A percentile compares a stretch with the other conserved stretches of the same genome.
phyloP scores from a whole-genome alignment of 2,113 vertebrate species.

The Galeopterus variegatus region DNA sequence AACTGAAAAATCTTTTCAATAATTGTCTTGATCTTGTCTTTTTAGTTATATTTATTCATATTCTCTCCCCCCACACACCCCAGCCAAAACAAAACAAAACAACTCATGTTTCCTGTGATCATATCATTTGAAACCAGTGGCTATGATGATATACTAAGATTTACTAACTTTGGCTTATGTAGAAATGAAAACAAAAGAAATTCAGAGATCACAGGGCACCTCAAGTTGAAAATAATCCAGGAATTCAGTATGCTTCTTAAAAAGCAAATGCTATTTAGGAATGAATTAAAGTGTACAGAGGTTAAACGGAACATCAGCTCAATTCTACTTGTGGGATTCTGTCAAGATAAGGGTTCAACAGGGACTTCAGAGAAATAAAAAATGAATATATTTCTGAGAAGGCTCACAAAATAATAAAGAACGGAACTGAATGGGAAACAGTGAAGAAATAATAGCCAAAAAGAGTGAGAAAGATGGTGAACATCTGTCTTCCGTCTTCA shows the following conservation, averaged over 20 bases:
- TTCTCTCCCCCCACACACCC: not conserved
- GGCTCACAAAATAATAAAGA: constrained; percentile 24
- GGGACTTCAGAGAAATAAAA: not conserved
- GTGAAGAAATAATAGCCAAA: not conserved
- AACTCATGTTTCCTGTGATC: constrained; percentile 29
- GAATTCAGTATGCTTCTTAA: not conserved
- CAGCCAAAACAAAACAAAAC: not conserved
- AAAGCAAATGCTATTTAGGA: not conserved
- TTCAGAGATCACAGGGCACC: not conserved
- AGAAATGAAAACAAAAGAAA: constrained; percentile 51
- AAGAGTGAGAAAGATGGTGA: not conserved
- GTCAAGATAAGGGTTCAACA: not conserved
- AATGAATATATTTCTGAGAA: not conserved
- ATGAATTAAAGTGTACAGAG: not conserved
- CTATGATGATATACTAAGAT: not conserved
- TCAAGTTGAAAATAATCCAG: not conserved
- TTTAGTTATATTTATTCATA: constrained; percentile 49
- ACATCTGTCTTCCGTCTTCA: not conserved
- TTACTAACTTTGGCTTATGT: not conserved
- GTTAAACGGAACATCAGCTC: not conserved
- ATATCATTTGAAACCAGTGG: constrained; percentile 12
- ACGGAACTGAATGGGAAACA: not conserved
- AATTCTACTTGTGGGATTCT: not conserved
- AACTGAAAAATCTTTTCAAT: constrained; percentile 52
- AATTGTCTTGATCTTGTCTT: constrained; percentile 51